These are phyloP conservation scores for Leptinotarsa texana DNA, from an alignment of 1,140 invertebrate genomes.

Conservation along the genomic window DNA sequence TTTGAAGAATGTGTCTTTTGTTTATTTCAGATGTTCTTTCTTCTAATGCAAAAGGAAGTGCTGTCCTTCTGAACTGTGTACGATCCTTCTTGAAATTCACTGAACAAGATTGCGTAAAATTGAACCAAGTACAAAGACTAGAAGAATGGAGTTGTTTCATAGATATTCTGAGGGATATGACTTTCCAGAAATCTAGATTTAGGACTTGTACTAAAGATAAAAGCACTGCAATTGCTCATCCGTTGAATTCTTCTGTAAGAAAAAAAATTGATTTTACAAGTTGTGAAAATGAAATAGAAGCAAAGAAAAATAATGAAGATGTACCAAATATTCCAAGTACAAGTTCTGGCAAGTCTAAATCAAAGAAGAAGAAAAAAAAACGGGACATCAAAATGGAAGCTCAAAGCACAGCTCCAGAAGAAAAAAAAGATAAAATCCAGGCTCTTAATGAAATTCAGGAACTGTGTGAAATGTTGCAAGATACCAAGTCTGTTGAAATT, in stretches of 20 bases:
- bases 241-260: slow-evolving; percentile 6
- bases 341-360: background rate
- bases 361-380: background rate
- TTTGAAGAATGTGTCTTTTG: too few relatives aligned
- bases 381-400: too few relatives aligned
- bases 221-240: background rate
- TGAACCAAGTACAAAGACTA: background rate
- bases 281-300: background rate
- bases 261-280: slow-evolving; percentile 19
- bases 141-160: slow-evolving; percentile 11
- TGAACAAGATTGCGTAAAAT: slow-evolving; percentile 16
- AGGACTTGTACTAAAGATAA: slow-evolving; percentile 12
- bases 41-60: slow-evolving; percentile 4
- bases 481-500: background rate
- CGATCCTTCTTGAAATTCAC: slow-evolving; percentile 20
- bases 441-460: background rate
- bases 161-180: slow-evolving; percentile 3
- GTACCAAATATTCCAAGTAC: background rate
- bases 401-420: background rate
- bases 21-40: slow-evolving; percentile 11
- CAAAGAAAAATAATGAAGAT: background rate
- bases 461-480: background rate
- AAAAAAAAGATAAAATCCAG: background rate
- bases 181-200: slow-evolving; percentile 15
- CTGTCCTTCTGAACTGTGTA: slow-evolving; percentile 12